A percentile compares a stretch with the other conserved stretches of the same genome.
These are phyloP conservation scores for Nerophis ophidion DNA, from an alignment of 2,113 vertebrate species.

Conservation along the genomic window DNA sequence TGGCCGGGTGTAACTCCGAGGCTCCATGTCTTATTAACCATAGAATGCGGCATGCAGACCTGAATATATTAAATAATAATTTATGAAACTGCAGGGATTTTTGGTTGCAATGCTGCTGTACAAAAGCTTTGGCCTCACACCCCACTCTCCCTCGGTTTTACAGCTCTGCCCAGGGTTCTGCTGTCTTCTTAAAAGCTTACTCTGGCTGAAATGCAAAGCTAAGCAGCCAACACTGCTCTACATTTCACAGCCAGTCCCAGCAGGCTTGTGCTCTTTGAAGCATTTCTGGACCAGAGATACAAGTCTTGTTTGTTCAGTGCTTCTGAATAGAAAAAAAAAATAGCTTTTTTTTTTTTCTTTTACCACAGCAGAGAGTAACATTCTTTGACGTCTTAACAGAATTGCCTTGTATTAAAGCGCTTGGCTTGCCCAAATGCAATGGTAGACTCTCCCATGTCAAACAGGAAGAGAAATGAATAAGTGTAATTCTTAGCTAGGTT, in stretches of 20 bases:
- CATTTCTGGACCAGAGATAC: constrained; percentile 76
- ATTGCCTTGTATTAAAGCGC: constrained; percentile 63
- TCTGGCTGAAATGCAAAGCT: constrained; percentile 74
- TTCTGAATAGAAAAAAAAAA: constrained; percentile 41
- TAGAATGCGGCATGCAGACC: constrained; percentile 10
- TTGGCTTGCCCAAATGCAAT: constrained; percentile 69
- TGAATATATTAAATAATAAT: constrained; percentile 20
- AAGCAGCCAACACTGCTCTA: constrained; percentile 73
- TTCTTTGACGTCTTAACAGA: constrained; percentile 73
- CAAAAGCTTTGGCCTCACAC: constrained; percentile 12
- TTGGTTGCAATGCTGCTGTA: constrained; percentile 23
- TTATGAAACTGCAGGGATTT: constrained; percentile 27
- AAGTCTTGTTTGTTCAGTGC: constrained; percentile 73
- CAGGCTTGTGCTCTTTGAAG: constrained; percentile 76
- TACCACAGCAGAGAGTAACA: constrained; percentile 61
- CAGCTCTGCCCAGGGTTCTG: constrained; percentile 56
- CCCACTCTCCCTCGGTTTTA: constrained; percentile 23
- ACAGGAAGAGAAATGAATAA: constrained; percentile 72
- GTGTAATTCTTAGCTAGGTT: constrained; percentile 52
- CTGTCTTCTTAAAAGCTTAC: constrained; percentile 56
- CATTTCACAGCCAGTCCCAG: constrained; percentile 74
- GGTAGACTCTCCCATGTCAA: constrained; percentile 73
- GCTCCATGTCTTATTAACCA: constrained; percentile 31
- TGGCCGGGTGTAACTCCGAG: constrained; percentile 12
- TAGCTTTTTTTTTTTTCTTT: constrained; percentile 59